Evolutionary conservation across 2,888 invertebrate species (phyloP).

Genomic region (Kryphioiulus occultus): DNA sequence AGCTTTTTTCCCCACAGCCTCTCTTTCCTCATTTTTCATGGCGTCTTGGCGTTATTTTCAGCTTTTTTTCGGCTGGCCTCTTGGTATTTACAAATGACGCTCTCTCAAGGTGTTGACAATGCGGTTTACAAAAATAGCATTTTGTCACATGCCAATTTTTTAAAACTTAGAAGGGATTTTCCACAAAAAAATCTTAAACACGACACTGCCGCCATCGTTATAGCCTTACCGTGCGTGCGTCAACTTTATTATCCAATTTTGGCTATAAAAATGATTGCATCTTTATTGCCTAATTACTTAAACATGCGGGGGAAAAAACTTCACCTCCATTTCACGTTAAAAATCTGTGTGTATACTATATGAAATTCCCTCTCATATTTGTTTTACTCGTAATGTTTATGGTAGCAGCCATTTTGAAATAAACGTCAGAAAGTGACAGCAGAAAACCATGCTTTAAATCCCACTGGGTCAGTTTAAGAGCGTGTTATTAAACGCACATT

Average conservation of each 20-base stretch:
- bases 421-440: too few species aligned
- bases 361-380: background rate
- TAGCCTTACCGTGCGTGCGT: background rate
- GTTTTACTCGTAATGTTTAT: background rate
- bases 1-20: background rate
- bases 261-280: background rate
- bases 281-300: conserved; percentile 21
- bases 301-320: background rate
- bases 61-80: background rate
- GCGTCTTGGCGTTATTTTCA: background rate
- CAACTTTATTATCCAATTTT: conserved; percentile 21
- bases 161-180: background rate
- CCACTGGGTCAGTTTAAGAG: too few species aligned
- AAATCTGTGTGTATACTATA: background rate
- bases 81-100: conserved; percentile 39
- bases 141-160: background rate
- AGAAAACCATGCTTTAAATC: too few species aligned
- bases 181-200: background rate
- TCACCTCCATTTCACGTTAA: background rate
- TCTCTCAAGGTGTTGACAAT: conserved; percentile 32
- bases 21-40: background rate
- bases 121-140: conserved; percentile 27
- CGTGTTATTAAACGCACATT: too few species aligned
- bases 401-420: background rate
- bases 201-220: background rate